phyloP scores from a whole-genome alignment of 2,888 invertebrate species.

The Chesias legatella region DNA sequence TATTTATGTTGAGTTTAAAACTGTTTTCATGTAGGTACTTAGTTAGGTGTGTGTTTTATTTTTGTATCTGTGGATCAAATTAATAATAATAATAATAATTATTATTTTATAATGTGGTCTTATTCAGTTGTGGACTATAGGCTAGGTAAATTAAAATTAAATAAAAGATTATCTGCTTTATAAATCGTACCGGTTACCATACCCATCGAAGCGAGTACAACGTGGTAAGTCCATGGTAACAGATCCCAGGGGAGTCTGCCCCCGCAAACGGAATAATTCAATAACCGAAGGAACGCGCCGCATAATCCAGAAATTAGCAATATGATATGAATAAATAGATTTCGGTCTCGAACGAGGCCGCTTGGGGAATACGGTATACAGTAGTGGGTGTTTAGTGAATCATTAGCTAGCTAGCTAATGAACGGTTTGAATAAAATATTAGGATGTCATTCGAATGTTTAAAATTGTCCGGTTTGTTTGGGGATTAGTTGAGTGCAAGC shows the following conservation, averaged over 20 bases:
- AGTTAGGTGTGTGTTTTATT: too few relatives aligned
- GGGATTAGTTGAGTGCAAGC: constrained; percentile 2
- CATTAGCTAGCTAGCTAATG: constrained; percentile 64
- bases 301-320: constrained; percentile 77
- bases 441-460: constrained; percentile 29
- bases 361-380: constrained; percentile 55
- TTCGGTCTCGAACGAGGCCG: constrained; percentile 64
- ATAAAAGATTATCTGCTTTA: too few relatives aligned
- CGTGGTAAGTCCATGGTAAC: constrained; percentile 29
- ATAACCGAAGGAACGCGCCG: constrained; percentile 73
- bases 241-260: constrained; percentile 51
- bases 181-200: too few relatives aligned
- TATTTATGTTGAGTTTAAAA: too few relatives aligned
- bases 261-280: constrained; percentile 79
- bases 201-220: constrained; percentile 4
- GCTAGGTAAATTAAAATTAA: too few relatives aligned
- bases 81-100: too few relatives aligned
- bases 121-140: too few relatives aligned
- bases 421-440: constrained; percentile 56
- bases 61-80: too few relatives aligned
- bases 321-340: constrained; percentile 78
- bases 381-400: constrained; percentile 53
- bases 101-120: too few relatives aligned
- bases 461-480: constrained; percentile 1
- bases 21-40: too few relatives aligned